Percentiles rank a stretch among this genome's conserved stretches.
Conservation (phyloP, 1,140 invertebrate species). For the Leptopilina clavipes region DNA sequence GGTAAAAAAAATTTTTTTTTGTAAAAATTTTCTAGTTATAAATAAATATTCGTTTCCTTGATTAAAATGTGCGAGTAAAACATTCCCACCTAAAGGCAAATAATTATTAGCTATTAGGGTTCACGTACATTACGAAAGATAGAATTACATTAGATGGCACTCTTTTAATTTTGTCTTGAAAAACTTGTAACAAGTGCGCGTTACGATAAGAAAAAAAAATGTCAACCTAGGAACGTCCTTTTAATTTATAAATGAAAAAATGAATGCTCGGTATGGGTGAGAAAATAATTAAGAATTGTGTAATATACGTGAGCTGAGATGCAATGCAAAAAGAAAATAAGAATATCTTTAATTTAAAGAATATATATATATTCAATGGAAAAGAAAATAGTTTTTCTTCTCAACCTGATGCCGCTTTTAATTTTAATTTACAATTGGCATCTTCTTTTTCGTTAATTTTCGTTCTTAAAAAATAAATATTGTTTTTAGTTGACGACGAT, state of each 20-base stretch:
- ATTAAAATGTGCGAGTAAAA: background rate
- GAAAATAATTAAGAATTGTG: slow-evolving; percentile 4
- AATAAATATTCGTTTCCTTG: slow-evolving; percentile 13
- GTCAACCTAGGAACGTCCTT: slow-evolving; percentile 8
- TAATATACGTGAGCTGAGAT: slow-evolving; percentile 11
- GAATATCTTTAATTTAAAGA: background rate
- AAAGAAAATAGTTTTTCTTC: background rate
- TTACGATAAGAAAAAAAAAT: background rate
- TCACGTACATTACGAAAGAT: slow-evolving; percentile 16
- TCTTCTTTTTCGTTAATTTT: background rate
- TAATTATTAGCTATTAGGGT: background rate
- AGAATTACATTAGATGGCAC: background rate
- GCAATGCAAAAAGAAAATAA: background rate
- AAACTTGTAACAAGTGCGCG: slow-evolving; percentile 18
- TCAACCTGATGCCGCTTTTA: background rate
- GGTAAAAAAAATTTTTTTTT: too few relatives aligned
- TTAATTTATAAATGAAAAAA: slow-evolving; percentile 5
- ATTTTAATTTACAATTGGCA: background rate
- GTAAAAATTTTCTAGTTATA: too few relatives aligned
- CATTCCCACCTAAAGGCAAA: slow-evolving; percentile 4
- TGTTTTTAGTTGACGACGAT: too few relatives aligned
- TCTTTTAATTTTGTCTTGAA: background rate
- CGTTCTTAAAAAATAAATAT: too few relatives aligned
- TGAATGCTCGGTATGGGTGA: slow-evolving; percentile 13
- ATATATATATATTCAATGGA: slow-evolving; percentile 32